Evolutionary conservation across 2,797 vertebrate species (phyloP).

Genomic region (Philypnodon macrostomus): DNA sequence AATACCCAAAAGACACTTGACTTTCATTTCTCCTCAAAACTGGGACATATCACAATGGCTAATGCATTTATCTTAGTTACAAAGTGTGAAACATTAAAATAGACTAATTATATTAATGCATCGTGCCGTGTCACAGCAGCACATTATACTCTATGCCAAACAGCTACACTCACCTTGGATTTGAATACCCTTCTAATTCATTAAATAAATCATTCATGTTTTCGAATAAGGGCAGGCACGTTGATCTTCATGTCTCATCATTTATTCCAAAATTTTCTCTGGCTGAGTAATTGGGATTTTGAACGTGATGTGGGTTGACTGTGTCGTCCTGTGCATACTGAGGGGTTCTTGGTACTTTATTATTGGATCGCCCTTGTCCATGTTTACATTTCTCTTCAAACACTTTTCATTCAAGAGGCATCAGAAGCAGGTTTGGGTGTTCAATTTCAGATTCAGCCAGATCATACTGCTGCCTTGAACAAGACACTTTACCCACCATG

Average conservation of each 20-base stretch:
- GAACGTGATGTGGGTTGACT: too few species aligned
- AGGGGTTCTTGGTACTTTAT: constrained; percentile 26
- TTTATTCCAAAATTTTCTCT: constrained; percentile 29
- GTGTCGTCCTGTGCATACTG: constrained; percentile 26
- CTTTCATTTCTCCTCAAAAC: constrained; percentile 42
- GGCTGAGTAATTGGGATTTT: constrained; percentile 29
- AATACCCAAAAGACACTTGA: constrained; percentile 39
- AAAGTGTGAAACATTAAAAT: constrained; percentile 44
- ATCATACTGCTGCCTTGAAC: too few species aligned
- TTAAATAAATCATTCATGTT: constrained; percentile 38
- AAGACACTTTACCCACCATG: too few species aligned
- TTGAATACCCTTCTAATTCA: constrained; percentile 33
- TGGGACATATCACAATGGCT: constrained; percentile 33
- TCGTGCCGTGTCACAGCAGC: constrained; percentile 14
- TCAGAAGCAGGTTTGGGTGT: too few species aligned
- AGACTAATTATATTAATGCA: constrained; percentile 51
- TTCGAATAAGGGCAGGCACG: constrained; percentile 5
- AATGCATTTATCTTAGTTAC: constrained; percentile 44
- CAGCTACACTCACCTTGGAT: constrained; percentile 40
- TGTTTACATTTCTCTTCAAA: constrained; percentile 11
- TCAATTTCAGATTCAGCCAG: too few species aligned
- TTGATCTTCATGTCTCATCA: constrained; percentile 31
- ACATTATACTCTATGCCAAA: constrained; percentile 11
- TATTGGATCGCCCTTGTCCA: constrained; percentile 14
- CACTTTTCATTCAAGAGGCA: constrained; percentile 69